Evolutionary conservation across 2,113 vertebrate species (phyloP).

Genomic region (Pachypanchax playfairii): DNA sequence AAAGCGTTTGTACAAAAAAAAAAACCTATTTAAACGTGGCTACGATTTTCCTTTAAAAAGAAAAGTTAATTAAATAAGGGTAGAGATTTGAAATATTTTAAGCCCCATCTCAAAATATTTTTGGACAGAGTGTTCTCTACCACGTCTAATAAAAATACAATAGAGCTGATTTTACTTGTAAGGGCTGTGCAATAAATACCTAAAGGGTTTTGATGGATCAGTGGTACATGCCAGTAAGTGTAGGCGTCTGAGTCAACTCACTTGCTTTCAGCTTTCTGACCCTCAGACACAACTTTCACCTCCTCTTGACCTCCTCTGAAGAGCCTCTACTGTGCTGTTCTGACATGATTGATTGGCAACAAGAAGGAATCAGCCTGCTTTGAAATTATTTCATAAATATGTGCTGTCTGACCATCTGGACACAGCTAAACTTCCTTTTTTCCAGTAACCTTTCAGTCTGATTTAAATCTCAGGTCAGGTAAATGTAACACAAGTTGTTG

Average conservation of each 20-base stretch:
- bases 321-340: conserved; percentile 29
- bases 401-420: conserved; percentile 20
- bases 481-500: conserved; percentile 27
- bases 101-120: conserved; percentile 26
- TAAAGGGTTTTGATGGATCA: neutral
- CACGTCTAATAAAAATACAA: neutral
- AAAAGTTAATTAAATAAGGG: no score
- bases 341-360: conserved; percentile 43
- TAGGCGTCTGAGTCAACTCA: conserved; percentile 5
- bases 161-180: conserved; percentile 1
- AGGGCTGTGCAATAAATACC: neutral
- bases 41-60: no score
- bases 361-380: conserved; percentile 35
- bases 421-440: conserved; percentile 1
- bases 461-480: conserved; percentile 12
- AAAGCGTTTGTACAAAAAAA: no score
- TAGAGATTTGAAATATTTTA: conserved; percentile 39
- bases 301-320: conserved; percentile 43
- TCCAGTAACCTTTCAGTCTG: neutral
- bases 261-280: conserved; percentile 18
- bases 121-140: conserved; percentile 14
- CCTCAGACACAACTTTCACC: conserved; percentile 28
- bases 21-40: no score
- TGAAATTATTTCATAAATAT: conserved; percentile 35
- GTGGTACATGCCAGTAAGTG: neutral